Evolutionary conservation across 1,140 invertebrate species (phyloP).

Genomic region (Mamestra configurata): DNA sequence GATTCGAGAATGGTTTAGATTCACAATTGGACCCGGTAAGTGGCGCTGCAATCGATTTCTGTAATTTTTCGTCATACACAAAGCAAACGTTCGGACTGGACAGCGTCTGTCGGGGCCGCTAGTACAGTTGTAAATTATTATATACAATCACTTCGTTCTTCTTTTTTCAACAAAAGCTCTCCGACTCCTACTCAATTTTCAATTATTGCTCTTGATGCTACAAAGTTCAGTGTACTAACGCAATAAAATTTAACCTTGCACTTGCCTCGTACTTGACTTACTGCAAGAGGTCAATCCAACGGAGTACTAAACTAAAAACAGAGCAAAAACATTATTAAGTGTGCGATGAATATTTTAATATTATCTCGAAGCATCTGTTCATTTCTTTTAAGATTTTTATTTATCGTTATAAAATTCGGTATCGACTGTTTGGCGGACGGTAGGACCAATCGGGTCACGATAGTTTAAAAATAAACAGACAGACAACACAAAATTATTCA

Average conservation of each 20-base stretch:
- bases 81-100: too few species aligned
- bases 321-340: slow-evolving; percentile 9
- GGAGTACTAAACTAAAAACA: not conserved
- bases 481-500: not conserved
- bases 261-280: not conserved
- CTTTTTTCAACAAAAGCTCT: too few species aligned
- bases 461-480: slow-evolving; percentile 1
- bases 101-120: too few species aligned
- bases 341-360: not conserved
- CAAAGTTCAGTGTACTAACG: not conserved
- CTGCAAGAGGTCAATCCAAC: not conserved
- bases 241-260: slow-evolving; percentile 28
- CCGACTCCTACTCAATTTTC: too few species aligned
- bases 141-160: too few species aligned
- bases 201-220: too few species aligned
- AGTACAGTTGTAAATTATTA: too few species aligned
- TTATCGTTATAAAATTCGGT: not conserved
- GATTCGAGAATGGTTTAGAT: too few species aligned
- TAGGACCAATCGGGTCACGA: not conserved
- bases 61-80: too few species aligned
- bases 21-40: too few species aligned
- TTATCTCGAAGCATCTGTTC: slow-evolving; percentile 7
- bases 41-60: too few species aligned
- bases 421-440: not conserved
- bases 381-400: not conserved